Conservation (phyloP, 2,113 vertebrate genomes). For the Plestiodon gilberti region DNA sequence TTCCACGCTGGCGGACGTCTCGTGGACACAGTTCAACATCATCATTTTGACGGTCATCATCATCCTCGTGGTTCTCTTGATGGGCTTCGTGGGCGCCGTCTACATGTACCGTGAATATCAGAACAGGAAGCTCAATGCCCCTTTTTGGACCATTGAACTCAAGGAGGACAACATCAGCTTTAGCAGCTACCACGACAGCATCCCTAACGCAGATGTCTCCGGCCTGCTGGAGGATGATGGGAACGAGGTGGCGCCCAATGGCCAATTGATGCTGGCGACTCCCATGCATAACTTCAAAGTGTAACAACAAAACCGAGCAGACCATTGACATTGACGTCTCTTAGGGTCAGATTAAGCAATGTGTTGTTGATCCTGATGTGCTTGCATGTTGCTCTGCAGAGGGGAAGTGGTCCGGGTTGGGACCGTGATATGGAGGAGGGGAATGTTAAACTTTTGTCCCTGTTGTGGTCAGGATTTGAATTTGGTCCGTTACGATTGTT, state of each 20-base stretch:
- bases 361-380: no score
- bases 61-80: slow-evolving; percentile 90
- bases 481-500: no score
- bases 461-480: no score
- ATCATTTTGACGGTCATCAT: slow-evolving; percentile 96
- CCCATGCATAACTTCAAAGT: slow-evolving; percentile 91
- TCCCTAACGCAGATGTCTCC: slow-evolving; percentile 93
- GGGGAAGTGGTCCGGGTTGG: no score
- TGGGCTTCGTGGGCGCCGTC: slow-evolving; percentile 95
- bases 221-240: slow-evolving; percentile 93
- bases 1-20: slow-evolving; percentile 88
- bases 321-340: not conserved
- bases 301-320: slow-evolving; percentile 58
- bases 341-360: no score
- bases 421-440: no score
- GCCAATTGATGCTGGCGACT: slow-evolving; percentile 89
- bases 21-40: slow-evolving; percentile 98
- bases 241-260: slow-evolving; percentile 90
- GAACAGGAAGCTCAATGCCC: slow-evolving; percentile 95
- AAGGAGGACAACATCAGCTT: slow-evolving; percentile 99
- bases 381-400: no score
- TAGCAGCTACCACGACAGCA: slow-evolving; percentile 98
- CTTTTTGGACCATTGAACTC: slow-evolving; percentile 99
- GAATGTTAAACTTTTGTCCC: no score
- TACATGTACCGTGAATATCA: slow-evolving; percentile 96